These are phyloP conservation scores for Meriones psammophilus DNA, from an alignment of 2,797 vertebrate genomes.

Conservation along the genomic window DNA sequence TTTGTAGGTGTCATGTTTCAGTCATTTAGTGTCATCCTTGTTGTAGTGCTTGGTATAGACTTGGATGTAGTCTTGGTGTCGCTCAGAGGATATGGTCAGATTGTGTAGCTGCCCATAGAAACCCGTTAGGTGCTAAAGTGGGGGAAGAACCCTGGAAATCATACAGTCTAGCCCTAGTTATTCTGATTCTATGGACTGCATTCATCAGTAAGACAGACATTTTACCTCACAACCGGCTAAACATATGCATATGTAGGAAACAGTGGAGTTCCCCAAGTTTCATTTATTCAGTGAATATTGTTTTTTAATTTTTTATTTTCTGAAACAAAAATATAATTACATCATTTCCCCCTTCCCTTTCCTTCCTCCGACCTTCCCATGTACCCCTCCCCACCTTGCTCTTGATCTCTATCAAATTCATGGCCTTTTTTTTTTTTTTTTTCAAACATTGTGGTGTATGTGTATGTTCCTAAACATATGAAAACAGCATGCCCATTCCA, in stretches of 20 bases:
- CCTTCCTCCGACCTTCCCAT: not conserved
- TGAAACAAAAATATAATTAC: not conserved
- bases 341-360: not conserved
- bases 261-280: not conserved
- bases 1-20: not conserved
- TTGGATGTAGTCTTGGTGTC: not conserved
- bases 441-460: not conserved
- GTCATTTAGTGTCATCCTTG: not conserved
- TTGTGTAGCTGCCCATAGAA: constrained; percentile 40
- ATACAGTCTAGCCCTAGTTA: not conserved
- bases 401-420: not conserved
- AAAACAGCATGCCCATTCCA: not conserved
- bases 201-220: constrained; percentile 1
- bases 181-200: constrained; percentile 24
- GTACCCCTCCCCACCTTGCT: not conserved
- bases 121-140: not conserved
- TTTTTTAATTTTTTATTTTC: not conserved
- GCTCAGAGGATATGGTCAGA: not conserved
- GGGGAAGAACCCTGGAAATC: not conserved
- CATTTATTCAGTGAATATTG: constrained; percentile 39
- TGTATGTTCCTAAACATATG: not conserved
- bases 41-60: not conserved
- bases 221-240: constrained; percentile 12
- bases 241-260: not conserved
- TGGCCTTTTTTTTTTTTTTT: not conserved